Evolutionary conservation across 2,888 invertebrate genomes (phyloP).

Genomic region (Yponomeuta malinellus): DNA sequence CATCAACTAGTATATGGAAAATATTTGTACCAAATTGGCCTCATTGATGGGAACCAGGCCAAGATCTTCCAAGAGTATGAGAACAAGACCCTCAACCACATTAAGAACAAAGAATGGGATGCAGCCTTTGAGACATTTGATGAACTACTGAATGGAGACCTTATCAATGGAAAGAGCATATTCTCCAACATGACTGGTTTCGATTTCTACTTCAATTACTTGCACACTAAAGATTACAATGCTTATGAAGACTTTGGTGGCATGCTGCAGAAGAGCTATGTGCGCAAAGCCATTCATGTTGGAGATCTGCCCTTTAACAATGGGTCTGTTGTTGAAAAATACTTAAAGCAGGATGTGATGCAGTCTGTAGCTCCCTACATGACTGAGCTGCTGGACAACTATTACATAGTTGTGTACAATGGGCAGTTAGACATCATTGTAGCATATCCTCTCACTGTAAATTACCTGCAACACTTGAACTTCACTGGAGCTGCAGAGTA

Average conservation of each 20-base stretch:
- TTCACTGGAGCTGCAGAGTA: slow-evolving; percentile 82
- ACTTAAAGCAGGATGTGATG: slow-evolving; percentile 86
- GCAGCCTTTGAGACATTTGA: slow-evolving; percentile 85
- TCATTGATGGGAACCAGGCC: slow-evolving; percentile 79
- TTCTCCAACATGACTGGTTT: slow-evolving; percentile 87
- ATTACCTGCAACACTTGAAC: slow-evolving; percentile 82
- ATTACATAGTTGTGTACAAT: slow-evolving; percentile 87
- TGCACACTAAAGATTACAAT: slow-evolving; percentile 76
- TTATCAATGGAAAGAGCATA: slow-evolving; percentile 73
- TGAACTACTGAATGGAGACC: slow-evolving; percentile 81
- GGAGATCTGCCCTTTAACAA: slow-evolving; percentile 84
- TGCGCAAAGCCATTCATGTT: slow-evolving; percentile 88
- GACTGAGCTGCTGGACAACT: slow-evolving; percentile 79
- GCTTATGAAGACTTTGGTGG: slow-evolving; percentile 71
- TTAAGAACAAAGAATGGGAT: slow-evolving; percentile 77
- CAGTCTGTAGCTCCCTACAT: slow-evolving; percentile 85
- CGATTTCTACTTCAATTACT: slow-evolving; percentile 83
- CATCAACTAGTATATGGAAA: slow-evolving; percentile 86
- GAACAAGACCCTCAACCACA: slow-evolving; percentile 72
- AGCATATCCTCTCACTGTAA: slow-evolving; percentile 89
- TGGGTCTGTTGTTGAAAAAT: slow-evolving; percentile 79
- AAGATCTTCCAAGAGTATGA: slow-evolving; percentile 78
- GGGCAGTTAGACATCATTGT: slow-evolving; percentile 95
- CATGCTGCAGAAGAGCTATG: slow-evolving; percentile 77
- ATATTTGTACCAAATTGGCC: slow-evolving; percentile 86